phyloP scores from a whole-genome alignment of 2,113 vertebrate species.

The Dipodomys ordii region DNA sequence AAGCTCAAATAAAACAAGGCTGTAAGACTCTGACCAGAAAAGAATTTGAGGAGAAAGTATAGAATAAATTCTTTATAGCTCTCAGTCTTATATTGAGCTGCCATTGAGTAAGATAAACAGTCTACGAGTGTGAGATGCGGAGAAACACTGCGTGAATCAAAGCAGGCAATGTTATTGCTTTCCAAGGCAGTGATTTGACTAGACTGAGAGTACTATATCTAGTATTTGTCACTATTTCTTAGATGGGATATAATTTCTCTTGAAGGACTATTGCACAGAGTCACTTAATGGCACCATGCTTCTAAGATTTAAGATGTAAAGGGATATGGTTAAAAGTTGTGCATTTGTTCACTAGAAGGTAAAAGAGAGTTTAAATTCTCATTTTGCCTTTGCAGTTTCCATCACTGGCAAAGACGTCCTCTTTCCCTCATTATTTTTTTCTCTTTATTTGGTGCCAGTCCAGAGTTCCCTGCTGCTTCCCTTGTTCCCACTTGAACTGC shows the following conservation, averaged over 20 bases:
- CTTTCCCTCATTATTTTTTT: conserved; percentile 41
- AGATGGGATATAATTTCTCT: conserved; percentile 77
- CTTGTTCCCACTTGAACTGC: conserved; percentile 26
- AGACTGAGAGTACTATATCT: conserved; percentile 53
- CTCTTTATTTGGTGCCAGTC: conserved; percentile 40
- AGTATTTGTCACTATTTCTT: conserved; percentile 70
- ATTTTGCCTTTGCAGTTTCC: conserved; percentile 70
- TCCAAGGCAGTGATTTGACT: conserved; percentile 54
- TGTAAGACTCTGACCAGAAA: conserved; percentile 68
- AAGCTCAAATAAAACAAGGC: conserved; percentile 71
- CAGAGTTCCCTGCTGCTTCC: not conserved
- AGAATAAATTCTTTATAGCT: conserved; percentile 78
- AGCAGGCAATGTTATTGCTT: conserved; percentile 77
- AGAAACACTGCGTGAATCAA: conserved; percentile 77
- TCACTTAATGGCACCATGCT: conserved; percentile 71
- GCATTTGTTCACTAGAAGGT: conserved; percentile 62
- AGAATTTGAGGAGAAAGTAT: conserved; percentile 61
- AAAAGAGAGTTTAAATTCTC: conserved; percentile 71
- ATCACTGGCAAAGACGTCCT: conserved; percentile 52
- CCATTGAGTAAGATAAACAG: conserved; percentile 79
- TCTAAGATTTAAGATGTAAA: conserved; percentile 82
- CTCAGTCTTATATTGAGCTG: conserved; percentile 73
- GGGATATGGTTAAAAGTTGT: conserved; percentile 63
- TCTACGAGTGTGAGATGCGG: conserved; percentile 67
- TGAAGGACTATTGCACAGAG: conserved; percentile 72